phyloP scores from a whole-genome alignment of 2,797 vertebrate genomes.

The Rhabdomys pumilio region DNA sequence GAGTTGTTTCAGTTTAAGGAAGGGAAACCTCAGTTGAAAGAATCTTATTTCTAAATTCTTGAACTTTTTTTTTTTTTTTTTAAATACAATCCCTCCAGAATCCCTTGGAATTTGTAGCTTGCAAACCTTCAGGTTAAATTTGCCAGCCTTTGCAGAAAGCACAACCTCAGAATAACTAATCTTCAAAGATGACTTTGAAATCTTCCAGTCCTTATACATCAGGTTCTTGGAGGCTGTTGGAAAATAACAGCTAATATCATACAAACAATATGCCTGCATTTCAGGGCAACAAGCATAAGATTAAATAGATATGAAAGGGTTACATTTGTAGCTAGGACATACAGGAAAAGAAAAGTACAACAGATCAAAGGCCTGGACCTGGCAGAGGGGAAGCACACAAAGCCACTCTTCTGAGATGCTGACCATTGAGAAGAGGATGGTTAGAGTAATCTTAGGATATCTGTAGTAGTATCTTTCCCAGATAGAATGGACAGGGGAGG shows the following conservation, averaged over 20 bases:
- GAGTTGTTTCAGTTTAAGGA: neutral
- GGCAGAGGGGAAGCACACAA: neutral
- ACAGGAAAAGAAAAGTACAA: neutral
- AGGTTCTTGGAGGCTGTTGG: neutral
- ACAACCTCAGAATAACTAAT: neutral
- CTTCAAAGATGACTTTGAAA: conserved; percentile 27
- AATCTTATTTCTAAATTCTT: neutral
- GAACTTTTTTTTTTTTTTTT: neutral
- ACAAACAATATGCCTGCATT: neutral
- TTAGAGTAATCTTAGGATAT: neutral
- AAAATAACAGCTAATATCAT: neutral
- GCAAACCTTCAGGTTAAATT: neutral
- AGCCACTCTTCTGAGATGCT: neutral
- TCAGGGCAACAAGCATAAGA: neutral
- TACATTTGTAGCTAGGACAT: neutral
- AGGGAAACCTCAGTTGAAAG: neutral
- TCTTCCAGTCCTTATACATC: neutral
- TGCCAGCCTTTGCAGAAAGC: neutral
- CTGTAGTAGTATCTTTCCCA: neutral
- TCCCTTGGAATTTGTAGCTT: neutral
- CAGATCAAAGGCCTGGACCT: neutral
- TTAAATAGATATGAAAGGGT: neutral
- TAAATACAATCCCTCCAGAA: neutral
- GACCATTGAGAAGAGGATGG: neutral
- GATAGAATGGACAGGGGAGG: neutral